A percentile compares a stretch with the other conserved stretches of the same genome.
These are phyloP conservation scores for Synodontis membranacea DNA, from an alignment of 2,113 vertebrate genomes.

Conservation along the genomic window DNA sequence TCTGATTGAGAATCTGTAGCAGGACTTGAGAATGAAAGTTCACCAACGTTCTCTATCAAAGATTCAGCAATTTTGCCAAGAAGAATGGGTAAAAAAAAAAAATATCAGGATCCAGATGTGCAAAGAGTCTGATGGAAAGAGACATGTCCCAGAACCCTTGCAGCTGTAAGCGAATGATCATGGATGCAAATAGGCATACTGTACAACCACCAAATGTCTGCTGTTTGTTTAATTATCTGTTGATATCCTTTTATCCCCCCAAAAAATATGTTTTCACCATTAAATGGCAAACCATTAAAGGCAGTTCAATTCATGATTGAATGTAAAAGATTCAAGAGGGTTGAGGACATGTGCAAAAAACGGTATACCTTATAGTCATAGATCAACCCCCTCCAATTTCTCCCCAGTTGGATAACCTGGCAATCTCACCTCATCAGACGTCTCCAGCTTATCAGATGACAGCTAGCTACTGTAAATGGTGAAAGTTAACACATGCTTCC, in stretches of 20 bases:
- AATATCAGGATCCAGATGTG: not conserved
- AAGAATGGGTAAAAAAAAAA: not conserved
- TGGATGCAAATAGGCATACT: not conserved
- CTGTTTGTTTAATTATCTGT: not conserved
- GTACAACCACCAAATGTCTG: not conserved
- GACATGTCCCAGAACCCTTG: not conserved
- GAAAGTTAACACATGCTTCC: not conserved
- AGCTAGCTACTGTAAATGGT: not conserved
- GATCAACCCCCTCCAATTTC: not conserved
- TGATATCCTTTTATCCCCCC: not conserved
- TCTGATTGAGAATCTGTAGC: not conserved
- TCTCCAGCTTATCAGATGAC: not conserved
- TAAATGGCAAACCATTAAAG: not conserved
- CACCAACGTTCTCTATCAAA: not conserved
- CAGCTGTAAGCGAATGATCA: not conserved
- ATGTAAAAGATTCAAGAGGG: not conserved
- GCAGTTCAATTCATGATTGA: not conserved
- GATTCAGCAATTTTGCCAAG: not conserved
- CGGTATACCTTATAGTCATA: not conserved
- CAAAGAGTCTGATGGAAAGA: not conserved
- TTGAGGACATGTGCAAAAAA: not conserved
- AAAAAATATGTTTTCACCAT: not conserved
- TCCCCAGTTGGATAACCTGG: not conserved
- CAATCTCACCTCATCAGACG: not conserved
- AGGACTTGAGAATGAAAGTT: not conserved